A percentile compares a stretch with the other conserved stretches of the same genome.
These are phyloP conservation scores for Rhamphomyia laevipes DNA, from an alignment of 2,888 invertebrate genomes.

Conservation along the genomic window DNA sequence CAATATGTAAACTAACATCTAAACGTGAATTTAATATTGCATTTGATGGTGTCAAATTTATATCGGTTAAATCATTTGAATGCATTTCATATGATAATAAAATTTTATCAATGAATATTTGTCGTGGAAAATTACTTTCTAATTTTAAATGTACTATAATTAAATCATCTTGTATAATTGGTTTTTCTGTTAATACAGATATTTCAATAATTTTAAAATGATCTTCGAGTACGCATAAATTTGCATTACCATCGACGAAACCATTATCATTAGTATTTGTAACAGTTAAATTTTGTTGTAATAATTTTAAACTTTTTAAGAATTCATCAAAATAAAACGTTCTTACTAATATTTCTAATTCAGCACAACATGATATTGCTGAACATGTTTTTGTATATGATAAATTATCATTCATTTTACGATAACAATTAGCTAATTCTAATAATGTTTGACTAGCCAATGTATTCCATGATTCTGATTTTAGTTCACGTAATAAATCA, in stretches of 20 bases:
- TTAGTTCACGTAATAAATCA: slow-evolving; percentile 75
- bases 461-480: slow-evolving; percentile 77
- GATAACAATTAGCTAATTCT: slow-evolving; percentile 74
- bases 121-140: slow-evolving; percentile 51
- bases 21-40: slow-evolving; percentile 18
- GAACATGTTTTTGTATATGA: slow-evolving; percentile 68
- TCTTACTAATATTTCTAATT: slow-evolving; percentile 61
- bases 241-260: slow-evolving; percentile 17
- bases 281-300: slow-evolving; percentile 26
- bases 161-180: slow-evolving; percentile 40
- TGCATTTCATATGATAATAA: slow-evolving; percentile 51
- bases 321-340: slow-evolving; percentile 75
- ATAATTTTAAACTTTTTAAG: slow-evolving; percentile 48
- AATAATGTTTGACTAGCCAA: slow-evolving; percentile 73
- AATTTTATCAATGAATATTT: slow-evolving; percentile 50
- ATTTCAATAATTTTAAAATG: slow-evolving; percentile 38
- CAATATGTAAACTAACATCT: slow-evolving; percentile 56
- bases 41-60: background rate
- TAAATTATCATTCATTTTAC: slow-evolving; percentile 58
- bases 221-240: slow-evolving; percentile 37
- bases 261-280: slow-evolving; percentile 28
- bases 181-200: slow-evolving; percentile 25
- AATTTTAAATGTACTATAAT: slow-evolving; percentile 44
- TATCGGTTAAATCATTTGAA: slow-evolving; percentile 22
- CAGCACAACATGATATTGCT: slow-evolving; percentile 63